Evolutionary conservation across 2,797 vertebrate species (phyloP).

Genomic region (Sebastes matsubarae): DNA sequence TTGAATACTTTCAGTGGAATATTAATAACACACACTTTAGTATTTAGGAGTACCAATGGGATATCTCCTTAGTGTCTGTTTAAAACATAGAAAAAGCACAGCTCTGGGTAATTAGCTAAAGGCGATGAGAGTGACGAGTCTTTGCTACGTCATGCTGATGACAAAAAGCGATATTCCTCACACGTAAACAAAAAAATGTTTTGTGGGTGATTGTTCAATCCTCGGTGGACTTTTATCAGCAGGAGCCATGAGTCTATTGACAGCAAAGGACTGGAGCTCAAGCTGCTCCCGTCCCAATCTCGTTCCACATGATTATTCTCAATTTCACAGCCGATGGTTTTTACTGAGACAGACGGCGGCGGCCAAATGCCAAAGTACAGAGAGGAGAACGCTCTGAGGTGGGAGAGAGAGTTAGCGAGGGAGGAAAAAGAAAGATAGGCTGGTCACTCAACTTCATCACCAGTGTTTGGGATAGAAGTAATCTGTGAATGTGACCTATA

Average conservation of each 20-base stretch:
- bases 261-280: constrained; percentile 68
- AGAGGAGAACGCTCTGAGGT: constrained; percentile 59
- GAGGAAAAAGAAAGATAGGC: constrained; percentile 22
- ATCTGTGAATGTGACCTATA: constrained; percentile 47
- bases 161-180: constrained; percentile 47
- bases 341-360: constrained; percentile 75
- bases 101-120: constrained; percentile 10
- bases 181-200: constrained; percentile 36
- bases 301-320: constrained; percentile 85
- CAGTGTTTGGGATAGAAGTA: constrained; percentile 42
- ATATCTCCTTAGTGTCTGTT: constrained; percentile 19
- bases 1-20: not conserved
- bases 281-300: constrained; percentile 79
- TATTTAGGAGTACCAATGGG: constrained; percentile 14
- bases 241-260: constrained; percentile 65
- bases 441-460: constrained; percentile 59
- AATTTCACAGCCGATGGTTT: constrained; percentile 85
- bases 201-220: constrained; percentile 51
- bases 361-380: constrained; percentile 73
- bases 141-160: not conserved
- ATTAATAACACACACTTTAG: constrained; percentile 21
- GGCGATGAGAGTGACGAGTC: not conserved
- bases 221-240: constrained; percentile 71
- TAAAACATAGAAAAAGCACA: constrained; percentile 18
- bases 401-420: constrained; percentile 42